Conservation (phyloP, 2,113 vertebrate species). For the Turdus rufiventris region DNA sequence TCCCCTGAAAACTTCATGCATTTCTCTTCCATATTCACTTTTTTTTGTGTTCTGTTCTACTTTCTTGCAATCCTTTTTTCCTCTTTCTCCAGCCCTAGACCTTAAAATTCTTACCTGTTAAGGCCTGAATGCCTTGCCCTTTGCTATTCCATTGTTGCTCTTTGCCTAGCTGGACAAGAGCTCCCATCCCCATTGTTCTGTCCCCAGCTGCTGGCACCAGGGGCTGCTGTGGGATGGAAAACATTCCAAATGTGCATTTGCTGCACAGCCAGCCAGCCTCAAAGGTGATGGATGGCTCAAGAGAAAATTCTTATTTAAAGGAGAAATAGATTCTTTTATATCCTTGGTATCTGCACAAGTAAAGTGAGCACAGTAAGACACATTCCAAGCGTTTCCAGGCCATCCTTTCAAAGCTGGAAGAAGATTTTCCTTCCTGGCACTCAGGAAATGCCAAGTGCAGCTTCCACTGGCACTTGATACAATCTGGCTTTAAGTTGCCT, state of each 20-base stretch:
- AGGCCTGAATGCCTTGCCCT: neutral
- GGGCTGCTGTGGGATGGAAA: neutral
- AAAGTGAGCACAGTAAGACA: neutral
- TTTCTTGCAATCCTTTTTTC: neutral
- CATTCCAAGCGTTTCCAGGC: neutral
- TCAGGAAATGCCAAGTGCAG: neutral
- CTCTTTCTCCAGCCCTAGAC: neutral
- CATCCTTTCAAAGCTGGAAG: neutral
- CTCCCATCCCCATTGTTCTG: neutral
- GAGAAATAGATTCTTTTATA: neutral
- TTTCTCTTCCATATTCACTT: neutral
- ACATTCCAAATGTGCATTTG: neutral
- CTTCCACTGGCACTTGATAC: neutral
- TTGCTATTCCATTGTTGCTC: neutral
- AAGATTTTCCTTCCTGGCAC: neutral
- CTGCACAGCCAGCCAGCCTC: neutral
- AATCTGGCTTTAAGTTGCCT: neutral
- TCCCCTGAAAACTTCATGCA: neutral
- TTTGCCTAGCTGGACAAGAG: constrained; percentile 31
- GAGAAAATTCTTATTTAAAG: neutral
- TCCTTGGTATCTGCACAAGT: neutral
- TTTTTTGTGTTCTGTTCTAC: neutral
- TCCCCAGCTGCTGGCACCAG: neutral
- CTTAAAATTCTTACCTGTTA: neutral
- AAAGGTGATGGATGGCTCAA: neutral